Evolutionary conservation across 2,113 vertebrate genomes (phyloP), one percentile per base, ranked within the genome.

Genomic region (Amphiprion ocellaris): DNA sequence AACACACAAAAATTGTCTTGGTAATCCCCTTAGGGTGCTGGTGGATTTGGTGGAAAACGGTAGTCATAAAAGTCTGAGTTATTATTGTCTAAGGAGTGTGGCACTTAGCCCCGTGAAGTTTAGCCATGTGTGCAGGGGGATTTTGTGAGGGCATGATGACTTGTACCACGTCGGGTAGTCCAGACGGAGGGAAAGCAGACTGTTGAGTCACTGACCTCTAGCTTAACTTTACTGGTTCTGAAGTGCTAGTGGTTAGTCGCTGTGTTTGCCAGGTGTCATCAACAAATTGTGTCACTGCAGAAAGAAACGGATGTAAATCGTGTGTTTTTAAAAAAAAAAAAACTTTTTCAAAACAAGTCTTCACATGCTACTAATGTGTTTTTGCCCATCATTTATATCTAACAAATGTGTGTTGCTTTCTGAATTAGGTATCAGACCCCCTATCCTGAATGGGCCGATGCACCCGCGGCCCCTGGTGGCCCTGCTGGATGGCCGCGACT

Each of bases 381-480:
- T 21, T 24, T 6, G 17, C 21, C 8, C 9, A 5, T n/a, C 23
- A 56, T 2, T 46, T 69, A 0, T 69, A 1, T 12, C 21, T 55
- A 26, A 55, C 21, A 12, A 12, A 1, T 55, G 5, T 84, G 59
- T 65, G 17, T n/a, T 46, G 12, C 21, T 16, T 23, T 3, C 54
- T 10, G 1, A 46, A 23, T 37, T 79, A 97, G 96, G 96, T 89
- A 97, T 97, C 87, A 94, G 96, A 90, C 96, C 96, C 85, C 96
- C 96, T 5, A 95, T 96, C 90, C 92, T 97, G 75, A 97, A 97
- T 81, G 96, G 96, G 84, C 96, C 96, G 4, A 97, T 97, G 96
- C 96, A 96, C 63, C 95, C 96, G 2, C 95, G 96, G 83, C 96
- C 96, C 15, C 93, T 97, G 86, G 96, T 97, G 87, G 96, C 96